These are phyloP conservation scores for Tamandua tetradactyla DNA, from an alignment of 2,797 vertebrate genomes.

Conservation along the genomic window DNA sequence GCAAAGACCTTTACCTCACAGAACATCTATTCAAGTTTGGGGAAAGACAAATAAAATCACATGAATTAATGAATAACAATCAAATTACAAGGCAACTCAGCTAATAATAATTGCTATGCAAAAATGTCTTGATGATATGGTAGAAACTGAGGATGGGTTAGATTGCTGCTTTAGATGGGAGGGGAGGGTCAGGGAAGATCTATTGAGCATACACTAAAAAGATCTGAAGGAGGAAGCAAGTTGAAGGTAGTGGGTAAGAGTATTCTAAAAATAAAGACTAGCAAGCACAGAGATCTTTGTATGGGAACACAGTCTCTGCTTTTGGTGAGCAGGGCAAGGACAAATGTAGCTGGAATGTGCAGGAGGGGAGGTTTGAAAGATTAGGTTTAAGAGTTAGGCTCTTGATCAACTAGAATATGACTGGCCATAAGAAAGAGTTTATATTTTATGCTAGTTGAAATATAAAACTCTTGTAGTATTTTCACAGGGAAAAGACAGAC, in stretches of 20 bases:
- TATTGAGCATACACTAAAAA: not conserved
- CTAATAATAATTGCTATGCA: not conserved
- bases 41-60: not conserved
- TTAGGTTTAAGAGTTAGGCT: not conserved
- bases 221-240: not conserved
- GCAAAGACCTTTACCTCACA: not conserved
- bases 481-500: not conserved
- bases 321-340: not conserved
- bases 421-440: not conserved
- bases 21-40: not conserved
- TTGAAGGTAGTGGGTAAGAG: not conserved
- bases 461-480: not conserved
- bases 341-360: not conserved
- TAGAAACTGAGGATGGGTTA: not conserved
- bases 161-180: not conserved
- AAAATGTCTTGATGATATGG: not conserved
- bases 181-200: not conserved
- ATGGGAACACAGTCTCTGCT: not conserved
- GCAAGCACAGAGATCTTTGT: not conserved
- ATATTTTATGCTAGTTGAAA: not conserved
- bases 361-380: not conserved
- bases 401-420: not conserved
- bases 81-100: not conserved
- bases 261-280: not conserved
- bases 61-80: not conserved